phyloP scores from a whole-genome alignment of 2,888 invertebrate species.

The Halictus ligatus region DNA sequence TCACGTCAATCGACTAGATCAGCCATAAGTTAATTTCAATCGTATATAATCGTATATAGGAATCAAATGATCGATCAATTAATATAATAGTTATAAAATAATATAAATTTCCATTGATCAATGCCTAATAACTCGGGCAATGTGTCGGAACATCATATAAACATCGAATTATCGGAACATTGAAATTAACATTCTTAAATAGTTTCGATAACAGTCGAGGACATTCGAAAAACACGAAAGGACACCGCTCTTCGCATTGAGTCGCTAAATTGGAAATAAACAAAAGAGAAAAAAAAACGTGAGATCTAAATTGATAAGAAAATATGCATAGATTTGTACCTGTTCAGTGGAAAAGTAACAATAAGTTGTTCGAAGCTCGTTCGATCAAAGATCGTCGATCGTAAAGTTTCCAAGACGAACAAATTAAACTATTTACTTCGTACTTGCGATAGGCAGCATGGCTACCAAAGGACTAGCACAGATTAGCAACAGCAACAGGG shows the following conservation, averaged over 20 bases:
- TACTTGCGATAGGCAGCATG: constrained; percentile 27
- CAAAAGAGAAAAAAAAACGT: constrained; percentile 23
- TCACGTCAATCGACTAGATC: not conserved
- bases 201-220: constrained; percentile 1
- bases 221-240: constrained; percentile 23
- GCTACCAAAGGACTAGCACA: constrained; percentile 37
- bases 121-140: not conserved
- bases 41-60: not conserved
- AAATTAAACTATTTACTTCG: constrained; percentile 25
- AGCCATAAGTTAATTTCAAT: not conserved
- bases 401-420: constrained; percentile 10
- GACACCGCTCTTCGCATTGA: constrained; percentile 7
- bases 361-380: not conserved
- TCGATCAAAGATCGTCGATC: constrained; percentile 16
- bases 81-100: not conserved
- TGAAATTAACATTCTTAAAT: not conserved
- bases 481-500: constrained; percentile 54
- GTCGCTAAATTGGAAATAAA: constrained; percentile 15
- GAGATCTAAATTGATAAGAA: constrained; percentile 2
- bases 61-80: not conserved
- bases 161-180: not conserved
- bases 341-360: constrained; percentile 16
- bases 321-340: constrained; percentile 25
- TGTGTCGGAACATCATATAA: not conserved
- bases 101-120: not conserved